These are phyloP conservation scores for Allolobophora icterica DNA, from an alignment of 2,888 invertebrate genomes.

Conservation along the genomic window DNA sequence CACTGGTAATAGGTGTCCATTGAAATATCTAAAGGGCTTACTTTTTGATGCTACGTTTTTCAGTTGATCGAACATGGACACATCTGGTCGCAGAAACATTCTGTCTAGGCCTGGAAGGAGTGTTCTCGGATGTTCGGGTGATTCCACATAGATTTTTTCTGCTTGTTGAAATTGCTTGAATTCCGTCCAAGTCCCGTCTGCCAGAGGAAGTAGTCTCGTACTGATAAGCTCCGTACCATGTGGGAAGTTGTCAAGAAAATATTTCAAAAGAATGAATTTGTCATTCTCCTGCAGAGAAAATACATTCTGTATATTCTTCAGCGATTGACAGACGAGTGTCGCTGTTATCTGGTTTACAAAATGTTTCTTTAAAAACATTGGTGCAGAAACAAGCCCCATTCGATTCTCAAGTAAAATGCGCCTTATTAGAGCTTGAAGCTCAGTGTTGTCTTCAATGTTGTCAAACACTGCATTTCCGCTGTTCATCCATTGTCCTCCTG, in stretches of 20 bases:
- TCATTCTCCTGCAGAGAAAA: constrained; percentile 27
- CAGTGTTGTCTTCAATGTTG: neutral
- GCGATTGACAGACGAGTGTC: constrained; percentile 31
- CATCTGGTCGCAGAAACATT: neutral
- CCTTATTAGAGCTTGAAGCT: neutral
- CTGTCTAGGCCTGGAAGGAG: neutral
- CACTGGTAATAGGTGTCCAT: neutral
- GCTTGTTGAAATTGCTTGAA: constrained; percentile 33
- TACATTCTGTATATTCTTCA: constrained; percentile 31
- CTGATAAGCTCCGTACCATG: constrained; percentile 33
- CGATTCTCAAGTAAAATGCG: neutral
- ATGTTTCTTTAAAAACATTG: constrained; percentile 43
- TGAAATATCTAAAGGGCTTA: neutral
- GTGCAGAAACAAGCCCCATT: constrained; percentile 37
- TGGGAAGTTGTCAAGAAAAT: constrained; percentile 31
- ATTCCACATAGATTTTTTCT: constrained; percentile 31
- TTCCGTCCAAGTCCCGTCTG: constrained; percentile 42
- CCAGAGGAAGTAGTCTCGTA: constrained; percentile 46
- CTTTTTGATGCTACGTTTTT: neutral
- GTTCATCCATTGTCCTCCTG: constrained; percentile 5
- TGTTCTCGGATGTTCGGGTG: constrained; percentile 6
- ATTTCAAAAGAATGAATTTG: constrained; percentile 34
- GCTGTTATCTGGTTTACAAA: constrained; percentile 39
- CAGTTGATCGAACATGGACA: neutral
- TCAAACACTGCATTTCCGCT: neutral